A percentile compares a stretch with the other conserved stretches of the same genome.
These are phyloP conservation scores for Cylloceria caligata DNA, from an alignment of 2,888 invertebrate species.

Conservation along the genomic window DNA sequence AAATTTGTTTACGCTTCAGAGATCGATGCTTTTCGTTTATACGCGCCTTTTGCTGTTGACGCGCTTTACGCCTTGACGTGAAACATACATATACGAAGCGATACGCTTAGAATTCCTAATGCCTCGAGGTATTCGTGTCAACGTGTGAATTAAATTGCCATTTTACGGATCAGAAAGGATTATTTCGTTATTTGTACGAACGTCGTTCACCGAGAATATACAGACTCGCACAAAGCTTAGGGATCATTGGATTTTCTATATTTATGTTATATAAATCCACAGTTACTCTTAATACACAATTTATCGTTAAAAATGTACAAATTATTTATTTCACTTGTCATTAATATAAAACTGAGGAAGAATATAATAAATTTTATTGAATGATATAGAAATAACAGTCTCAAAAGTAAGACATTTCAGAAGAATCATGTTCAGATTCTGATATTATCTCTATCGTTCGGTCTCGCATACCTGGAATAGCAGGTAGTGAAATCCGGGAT, in stretches of 20 bases:
- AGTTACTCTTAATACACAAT: neutral
- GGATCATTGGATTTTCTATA: neutral
- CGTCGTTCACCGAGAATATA: no score
- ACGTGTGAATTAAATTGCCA: constrained; percentile 63
- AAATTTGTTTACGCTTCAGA: constrained; percentile 29
- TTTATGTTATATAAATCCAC: neutral
- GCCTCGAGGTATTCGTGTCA: constrained; percentile 61
- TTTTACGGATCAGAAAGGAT: constrained; percentile 44
- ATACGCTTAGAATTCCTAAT: constrained; percentile 64
- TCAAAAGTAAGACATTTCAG: neutral
- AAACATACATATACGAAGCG: constrained; percentile 8
- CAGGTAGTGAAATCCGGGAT: neutral
- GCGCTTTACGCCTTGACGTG: constrained; percentile 16
- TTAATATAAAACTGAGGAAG: no score
- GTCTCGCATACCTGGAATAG: constrained; percentile 14
- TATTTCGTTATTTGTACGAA: constrained; percentile 3
- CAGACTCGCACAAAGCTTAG: neutral
- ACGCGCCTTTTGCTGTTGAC: neutral
- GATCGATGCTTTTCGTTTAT: constrained; percentile 2
- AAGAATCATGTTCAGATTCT: neutral
- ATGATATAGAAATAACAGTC: neutral
- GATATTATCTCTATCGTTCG: neutral
- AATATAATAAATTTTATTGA: neutral
- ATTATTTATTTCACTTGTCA: no score
- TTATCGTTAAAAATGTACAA: no score